Base-by-base conservation (phyloP, 2,113 vertebrate genomes). In the Chaenogobius annularis region DNA sequence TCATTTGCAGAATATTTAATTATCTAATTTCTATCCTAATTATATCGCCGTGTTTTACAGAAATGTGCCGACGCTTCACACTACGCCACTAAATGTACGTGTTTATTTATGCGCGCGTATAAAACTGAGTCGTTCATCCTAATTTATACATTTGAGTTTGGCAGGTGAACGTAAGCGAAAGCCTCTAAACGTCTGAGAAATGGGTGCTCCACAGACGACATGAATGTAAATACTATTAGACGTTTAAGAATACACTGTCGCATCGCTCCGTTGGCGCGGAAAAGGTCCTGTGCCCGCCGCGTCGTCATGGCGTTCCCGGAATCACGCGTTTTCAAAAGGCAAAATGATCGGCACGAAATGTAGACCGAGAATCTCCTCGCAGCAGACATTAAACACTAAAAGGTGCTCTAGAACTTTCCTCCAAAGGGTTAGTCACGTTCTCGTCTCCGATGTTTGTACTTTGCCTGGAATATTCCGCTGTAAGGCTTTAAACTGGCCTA, bases 141-240 rank as follows among this genome's bases (percentile, higher is more conserved):
- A 75, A 40, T 66, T 72, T 68, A 56, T 78, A 81, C 80, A 74
- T 81, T 69, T 83, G 70, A 26, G 73, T 65, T 37, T 66, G 72
- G 69, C 55, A 10, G 19, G n/a, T 67, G 23, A 40, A 69, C 48
- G 26, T 56, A 37, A 17, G 62, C 54, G 5, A 66, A 66, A 61
- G 50, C 61, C 47, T 74, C 35, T 43, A 59, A 48, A 43, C 54
- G 70, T 68, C 37, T 59, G 56, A 63, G 61, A 55, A 61, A 62
- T 66, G 22, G 55, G 56, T 31, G 52, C 13, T 89, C 76, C 86
- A 81, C 71, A 87, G 68, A 79, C 71, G 68, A 74, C 83, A 82
- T 87, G 83, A 86, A 87, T 87, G 84, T 71, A 73, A 78, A 79
- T 73, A n/a, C n/a, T n/a, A n/a, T n/a, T n/a, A n/a, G n/a, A n/a